Conservation (phyloP, 2,888 invertebrate genomes). For the Lathronympha strigana region DNA sequence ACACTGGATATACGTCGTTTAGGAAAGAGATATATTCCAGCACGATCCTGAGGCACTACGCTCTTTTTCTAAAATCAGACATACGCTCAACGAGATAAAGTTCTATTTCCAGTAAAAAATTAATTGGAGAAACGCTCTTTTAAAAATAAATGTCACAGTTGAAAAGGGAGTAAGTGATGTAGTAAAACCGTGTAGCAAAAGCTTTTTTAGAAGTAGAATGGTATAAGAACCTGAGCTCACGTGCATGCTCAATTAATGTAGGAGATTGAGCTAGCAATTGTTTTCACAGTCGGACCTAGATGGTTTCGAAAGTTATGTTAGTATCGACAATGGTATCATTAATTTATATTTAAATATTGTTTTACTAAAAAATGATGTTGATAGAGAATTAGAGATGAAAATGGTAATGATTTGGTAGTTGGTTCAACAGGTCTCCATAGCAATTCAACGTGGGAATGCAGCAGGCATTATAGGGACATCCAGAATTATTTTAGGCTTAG, state of each 20-base stretch:
- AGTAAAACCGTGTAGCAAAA: not conserved
- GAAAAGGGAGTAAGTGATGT: not conserved
- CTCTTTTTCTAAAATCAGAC: not conserved
- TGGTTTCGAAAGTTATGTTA: slow-evolving; percentile 2
- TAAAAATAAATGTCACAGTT: not conserved
- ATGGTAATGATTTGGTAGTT: too few species aligned
- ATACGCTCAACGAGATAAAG: not conserved
- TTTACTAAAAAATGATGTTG: too few species aligned
- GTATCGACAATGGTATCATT: too few species aligned
- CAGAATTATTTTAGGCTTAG: too few species aligned
- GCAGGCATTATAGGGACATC: too few species aligned
- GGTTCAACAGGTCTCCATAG: too few species aligned
- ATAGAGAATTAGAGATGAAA: too few species aligned
- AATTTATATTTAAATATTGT: too few species aligned
- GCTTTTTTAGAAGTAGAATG: not conserved
- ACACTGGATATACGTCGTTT: not conserved
- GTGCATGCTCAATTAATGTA: slow-evolving; percentile 29
- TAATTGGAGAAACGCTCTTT: not conserved
- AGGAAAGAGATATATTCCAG: not conserved
- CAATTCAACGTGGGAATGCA: too few species aligned
- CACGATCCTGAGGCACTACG: not conserved
- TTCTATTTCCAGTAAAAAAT: not conserved
- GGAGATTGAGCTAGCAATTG: slow-evolving; percentile 23
- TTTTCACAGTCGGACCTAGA: slow-evolving; percentile 12
- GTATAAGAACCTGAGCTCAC: slow-evolving; percentile 2